A percentile compares a stretch with the other conserved stretches of the same genome.
These are phyloP conservation scores for Grammomys dolichurus DNA, from an alignment of 2,113 vertebrate species.

Conservation along the genomic window DNA sequence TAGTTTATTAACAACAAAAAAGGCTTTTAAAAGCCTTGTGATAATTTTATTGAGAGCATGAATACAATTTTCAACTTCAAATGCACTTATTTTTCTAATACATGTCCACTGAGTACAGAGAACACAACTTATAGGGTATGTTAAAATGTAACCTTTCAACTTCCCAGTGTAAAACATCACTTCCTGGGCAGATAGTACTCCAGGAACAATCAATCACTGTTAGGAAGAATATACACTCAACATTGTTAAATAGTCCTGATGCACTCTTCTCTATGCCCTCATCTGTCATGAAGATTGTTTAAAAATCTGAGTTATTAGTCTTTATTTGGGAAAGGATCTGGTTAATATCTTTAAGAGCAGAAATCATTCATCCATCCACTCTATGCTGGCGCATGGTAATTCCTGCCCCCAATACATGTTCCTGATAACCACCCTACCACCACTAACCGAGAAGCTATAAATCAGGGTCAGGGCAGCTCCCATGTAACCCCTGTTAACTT, in stretches of 20 bases:
- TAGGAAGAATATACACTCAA: constrained; percentile 89
- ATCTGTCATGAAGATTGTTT: constrained; percentile 95
- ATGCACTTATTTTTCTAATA: constrained; percentile 77
- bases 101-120: constrained; percentile 84
- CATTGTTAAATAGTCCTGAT: constrained; percentile 92
- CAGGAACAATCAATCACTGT: constrained; percentile 91
- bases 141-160: constrained; percentile 94
- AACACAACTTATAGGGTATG: constrained; percentile 89
- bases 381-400: constrained; percentile 87
- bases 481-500: constrained; percentile 91
- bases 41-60: constrained; percentile 60
- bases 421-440: constrained; percentile 91
- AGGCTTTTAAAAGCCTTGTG: constrained; percentile 66
- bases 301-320: constrained; percentile 96
- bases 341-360: constrained; percentile 92
- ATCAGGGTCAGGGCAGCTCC: constrained; percentile 91
- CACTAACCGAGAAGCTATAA: constrained; percentile 87
- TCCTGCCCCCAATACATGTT: constrained; percentile 85
- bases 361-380: constrained; percentile 88
- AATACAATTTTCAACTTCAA: constrained; percentile 70
- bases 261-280: constrained; percentile 90
- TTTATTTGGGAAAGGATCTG: constrained; percentile 94
- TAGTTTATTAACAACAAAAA: background rate
- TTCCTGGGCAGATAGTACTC: constrained; percentile 92
- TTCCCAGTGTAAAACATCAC: constrained; percentile 90